Evolutionary conservation across 1,140 invertebrate genomes (phyloP), one percentile per base, ranked within the genome.

Genomic region (Drosophila nikananu): DNA sequence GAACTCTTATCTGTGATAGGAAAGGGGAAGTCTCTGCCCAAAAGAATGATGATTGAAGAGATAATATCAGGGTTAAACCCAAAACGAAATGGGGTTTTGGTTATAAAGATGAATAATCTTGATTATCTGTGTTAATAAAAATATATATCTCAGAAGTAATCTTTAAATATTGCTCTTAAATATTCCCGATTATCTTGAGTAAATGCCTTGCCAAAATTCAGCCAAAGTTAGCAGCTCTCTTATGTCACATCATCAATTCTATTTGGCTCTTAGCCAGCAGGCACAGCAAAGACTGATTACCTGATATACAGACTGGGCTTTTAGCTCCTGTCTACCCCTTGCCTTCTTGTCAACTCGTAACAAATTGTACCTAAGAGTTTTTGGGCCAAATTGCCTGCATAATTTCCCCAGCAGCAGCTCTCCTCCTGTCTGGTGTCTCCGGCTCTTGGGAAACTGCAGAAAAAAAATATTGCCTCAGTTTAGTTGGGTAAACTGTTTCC

Each of bases 341-440:
- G 35, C 21, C 32, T 5, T 5, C 58, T 42, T 64, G 65, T 51
- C 76, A 72, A 72, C 51, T 61, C 12, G 62, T 80, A 72, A 87
- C 80, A 80, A 87, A 86, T 87, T 86, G 83, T 71, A 58, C 73
- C 54, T 61, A 60, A 76, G 62, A 79, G 72, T 67, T 77, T 67
- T 82, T 41, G 63, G 52, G 41, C 48, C 66, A 83, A 87, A 87
- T 86, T 87, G 83, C 51, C 80, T 86, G 83, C 83, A 86, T 86
- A 86, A 86, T 86, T 86, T 82, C 15, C 21, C 35, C 46, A 19
- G 39, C 49, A 68, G 41, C 19, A 51, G 10, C 48, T 27, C 8
- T 27, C 23, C 17, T 30, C 23, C 17, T 30, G 17, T 10, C 8
- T 44, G 32, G n/a, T 35, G 19, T 15, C 25, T 39, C 30, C 12